These are phyloP conservation scores for Balaeniceps rex DNA, from an alignment of 2,113 vertebrate species.

Conservation along the genomic window DNA sequence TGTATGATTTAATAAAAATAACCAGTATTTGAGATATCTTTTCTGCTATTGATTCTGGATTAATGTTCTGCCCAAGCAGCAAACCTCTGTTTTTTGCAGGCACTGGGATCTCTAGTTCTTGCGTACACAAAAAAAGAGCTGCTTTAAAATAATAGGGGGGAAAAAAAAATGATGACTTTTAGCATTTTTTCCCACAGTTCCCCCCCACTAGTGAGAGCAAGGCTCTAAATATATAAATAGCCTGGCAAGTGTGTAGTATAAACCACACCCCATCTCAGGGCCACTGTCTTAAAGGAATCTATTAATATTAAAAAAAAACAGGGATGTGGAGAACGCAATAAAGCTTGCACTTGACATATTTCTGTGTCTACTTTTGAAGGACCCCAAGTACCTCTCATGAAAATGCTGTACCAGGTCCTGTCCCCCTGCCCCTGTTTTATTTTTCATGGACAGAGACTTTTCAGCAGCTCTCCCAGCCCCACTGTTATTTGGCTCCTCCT, in stretches of 20 bases:
- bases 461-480: neutral
- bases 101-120: neutral
- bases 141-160: neutral
- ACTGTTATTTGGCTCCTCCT: neutral
- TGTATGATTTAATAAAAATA: neutral
- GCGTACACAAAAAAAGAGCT: neutral
- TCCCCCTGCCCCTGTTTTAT: rapidly evolving
- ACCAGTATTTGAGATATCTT: neutral
- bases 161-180: neutral
- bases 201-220: neutral
- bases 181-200: neutral
- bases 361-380: neutral
- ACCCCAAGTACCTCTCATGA: neutral
- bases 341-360: neutral
- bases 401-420: neutral
- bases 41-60: neutral
- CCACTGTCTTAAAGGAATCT: slow-evolving; percentile 2
- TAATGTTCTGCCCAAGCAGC: neutral
- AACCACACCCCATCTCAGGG: neutral
- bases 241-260: neutral
- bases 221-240: neutral
- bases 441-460: neutral
- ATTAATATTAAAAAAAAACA: neutral
- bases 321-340: neutral
- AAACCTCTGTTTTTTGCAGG: neutral